Conservation (phyloP, 1,140 invertebrate genomes). For the Lepidurus couesii region DNA sequence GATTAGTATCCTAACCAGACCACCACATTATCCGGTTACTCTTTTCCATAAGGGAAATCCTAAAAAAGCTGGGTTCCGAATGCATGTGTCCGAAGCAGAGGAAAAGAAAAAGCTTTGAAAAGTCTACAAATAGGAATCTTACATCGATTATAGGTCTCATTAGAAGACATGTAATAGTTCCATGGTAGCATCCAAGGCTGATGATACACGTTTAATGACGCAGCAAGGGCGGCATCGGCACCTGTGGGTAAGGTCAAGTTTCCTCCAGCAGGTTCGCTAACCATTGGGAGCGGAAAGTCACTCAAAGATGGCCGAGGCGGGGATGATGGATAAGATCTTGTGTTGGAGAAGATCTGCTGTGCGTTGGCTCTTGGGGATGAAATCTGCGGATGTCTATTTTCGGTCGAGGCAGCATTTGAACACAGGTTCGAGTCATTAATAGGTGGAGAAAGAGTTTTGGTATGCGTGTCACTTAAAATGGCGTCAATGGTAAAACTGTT, state of each 20-base stretch:
- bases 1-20: no score
- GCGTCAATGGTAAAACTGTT: neutral
- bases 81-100: neutral
- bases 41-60: no score
- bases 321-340: neutral
- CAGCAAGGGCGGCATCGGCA: neutral
- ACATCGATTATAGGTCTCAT: conserved; percentile 1
- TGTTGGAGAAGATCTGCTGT: neutral
- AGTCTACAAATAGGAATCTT: neutral
- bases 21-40: no score
- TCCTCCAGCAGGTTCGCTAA: neutral
- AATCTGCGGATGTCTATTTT: neutral
- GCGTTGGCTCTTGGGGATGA: neutral
- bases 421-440: no score
- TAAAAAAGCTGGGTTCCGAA: no score
- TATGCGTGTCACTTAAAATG: neutral
- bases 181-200: neutral
- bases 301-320: neutral
- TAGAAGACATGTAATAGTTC: neutral
- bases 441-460: neutral
- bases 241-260: neutral
- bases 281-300: neutral
- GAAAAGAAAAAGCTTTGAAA: neutral
- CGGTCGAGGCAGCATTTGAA: neutral
- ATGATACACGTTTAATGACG: neutral